Base-by-base conservation (phyloP, 2,797 vertebrate genomes). In the Gastrophryne carolinensis region DNA sequence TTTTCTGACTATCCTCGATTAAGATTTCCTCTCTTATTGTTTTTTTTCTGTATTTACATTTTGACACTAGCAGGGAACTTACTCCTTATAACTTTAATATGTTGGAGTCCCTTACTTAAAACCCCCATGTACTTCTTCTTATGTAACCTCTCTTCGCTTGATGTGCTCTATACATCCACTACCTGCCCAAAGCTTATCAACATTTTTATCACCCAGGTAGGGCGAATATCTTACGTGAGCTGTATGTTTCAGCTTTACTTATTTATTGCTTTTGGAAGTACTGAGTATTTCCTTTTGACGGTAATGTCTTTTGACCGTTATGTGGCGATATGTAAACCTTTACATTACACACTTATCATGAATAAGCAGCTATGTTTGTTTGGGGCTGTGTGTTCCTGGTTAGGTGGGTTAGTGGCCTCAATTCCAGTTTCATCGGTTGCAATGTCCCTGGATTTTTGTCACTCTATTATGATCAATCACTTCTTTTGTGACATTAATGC, bases 121-220 rank as follows among this genome's bases (percentile, higher is more conserved):
- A 68, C 84, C 0, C 90, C 90, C 21, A 87, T 91, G 90, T 80
- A 90, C 8, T 82, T 90, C 17, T 91, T 92, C 80, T 83, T 91
- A 54, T 83, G 84, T 34, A 89, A 90, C 19, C 85, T 91, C 49
- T 89, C 89, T 0, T 82, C 75, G 68, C 85, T 89, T 0, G 86
- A 92, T 74, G 71, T 91, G 2, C 87, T 86, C 75, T 91, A 89
- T 26, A 86, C 84, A 0, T 81, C 90, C 4, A 86, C 87, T 49
- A 75, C 87, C 6, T 86, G 81, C 17, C 89, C 89, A 1, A 86
- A 83, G 73, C 80, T 68, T 0, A 84, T 91, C 5, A 78, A 82
- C 0, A 71, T 84, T 72, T 82, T 89, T 53, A 17, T 10, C 0
- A 6, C 0, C 0, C 80, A 72, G 0, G 21, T 0, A 0, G 71